Evolutionary conservation across 2,888 invertebrate genomes (phyloP), one percentile per base, ranked within the genome.

Genomic region (Balanococcus diminutus): DNA sequence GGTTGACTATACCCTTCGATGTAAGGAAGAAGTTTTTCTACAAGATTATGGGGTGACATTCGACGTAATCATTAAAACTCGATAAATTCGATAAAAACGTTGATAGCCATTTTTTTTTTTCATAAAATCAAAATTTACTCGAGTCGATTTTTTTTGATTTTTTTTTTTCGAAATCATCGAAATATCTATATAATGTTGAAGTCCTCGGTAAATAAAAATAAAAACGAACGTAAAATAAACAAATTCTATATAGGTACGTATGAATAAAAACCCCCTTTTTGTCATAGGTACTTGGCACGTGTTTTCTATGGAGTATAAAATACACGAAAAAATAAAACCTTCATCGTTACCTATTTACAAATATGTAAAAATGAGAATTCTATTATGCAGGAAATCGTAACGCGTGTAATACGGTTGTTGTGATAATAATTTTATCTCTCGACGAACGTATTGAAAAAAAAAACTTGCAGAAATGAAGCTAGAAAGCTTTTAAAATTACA

Each of bases 401-500:
- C 28, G 28, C 28, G 61, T 67, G 61, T 28, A 67, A 67, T 25
- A 67, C 61, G 61, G 61, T 28, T 22, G 61, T 28, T 56, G 14
- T 67, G 14, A 11, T 28, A 67, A 28, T 67, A 67, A 67, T 67
- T 67, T 67, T 11, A 67, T 25, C n/a, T 25, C n/a, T 67, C 51
- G 19, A 14, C 61, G 61, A 25, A 3, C 61, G 25, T 25, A 67
- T 67, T 28, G 61, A 28, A 67, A 67, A 28, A 67, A 67, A 67
- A 67, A 22, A n/a, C 51, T 67, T 67, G 4, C 22, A 67, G 61
- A 51, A 51, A n/a, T 51, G 8, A 51, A 51, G 61, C 61, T 22
- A 67, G 25, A 28, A 67, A 67, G 61, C 67, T 75, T 75, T 75
- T 28, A 25, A 75, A 75, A 75, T 75, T 32, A 32, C 32, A 32